Base-by-base conservation (phyloP, 2,113 vertebrate species). In the Rallus limicola region DNA sequence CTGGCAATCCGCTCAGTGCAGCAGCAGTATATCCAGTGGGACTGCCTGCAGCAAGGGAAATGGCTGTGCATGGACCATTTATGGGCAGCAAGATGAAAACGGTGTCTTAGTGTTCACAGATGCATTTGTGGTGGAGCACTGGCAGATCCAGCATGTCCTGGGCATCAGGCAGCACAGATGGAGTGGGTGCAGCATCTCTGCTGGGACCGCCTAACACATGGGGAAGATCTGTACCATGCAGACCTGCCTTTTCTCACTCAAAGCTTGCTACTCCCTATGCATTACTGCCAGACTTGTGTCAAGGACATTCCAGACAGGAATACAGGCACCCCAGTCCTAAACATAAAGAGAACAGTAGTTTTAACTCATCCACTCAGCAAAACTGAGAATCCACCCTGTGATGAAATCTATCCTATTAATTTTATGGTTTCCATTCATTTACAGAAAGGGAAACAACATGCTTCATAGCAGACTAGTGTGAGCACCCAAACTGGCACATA, bases 1-100 rank as follows among this genome's bases (percentile, higher is more conserved):
- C 52, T 53, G 7, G 13, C 55, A 28, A 6, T 13, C 16, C 10
- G 3, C 29, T 40, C 21, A 25, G 40, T 0, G 0, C 29, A 60
- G 52, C 1, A 56, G 38, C 4, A 0, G 1, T 2, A 5, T 67
- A 76, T 34, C 53, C 67, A 20, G 28, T 4, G 8, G 42, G 20
- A 13, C 17, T 34, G 21, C 5, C 52, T 21, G 25, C 25, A 67
- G 83, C 33, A 78, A 69, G 64, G 60, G n/a, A 58, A 59, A 9
- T 11, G 28, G n/a, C 59, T 72, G 50, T 12, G 82, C 40, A 8
- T 7, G 60, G 20, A 55, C 29, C 13, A 6, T 44, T 40, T 58
- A 33, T 5, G 0, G 0, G 2, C 46, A 74, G 46, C 50, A 40
- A 8, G 23, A 67, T 40, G 15, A 33, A 46, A 40, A 65, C 31